Evolutionary conservation across 2,888 invertebrate genomes (phyloP), one percentile per base, ranked within the genome.

Genomic region (Elegia similella): DNA sequence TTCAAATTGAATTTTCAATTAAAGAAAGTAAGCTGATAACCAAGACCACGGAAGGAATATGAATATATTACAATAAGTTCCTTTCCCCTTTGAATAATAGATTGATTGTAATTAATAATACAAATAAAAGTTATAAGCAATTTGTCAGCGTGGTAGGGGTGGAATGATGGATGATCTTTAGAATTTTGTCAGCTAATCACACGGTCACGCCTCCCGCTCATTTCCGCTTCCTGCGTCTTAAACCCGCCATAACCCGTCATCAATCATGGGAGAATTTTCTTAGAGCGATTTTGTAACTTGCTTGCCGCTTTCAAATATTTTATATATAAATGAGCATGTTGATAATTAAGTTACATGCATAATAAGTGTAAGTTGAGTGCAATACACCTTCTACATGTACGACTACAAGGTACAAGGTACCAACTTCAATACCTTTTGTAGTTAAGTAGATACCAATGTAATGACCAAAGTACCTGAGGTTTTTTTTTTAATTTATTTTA

Each of bases 181-280:
- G 15, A 16, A 17, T 44, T 43, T 44, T 16, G 34, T 32, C 44
- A 32, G 17, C 17, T 6, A 48, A 34, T 48, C 38, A 38, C 48
- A 17, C 38, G 47, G 56, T 56, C 48, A 56, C 48, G 48, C 47
- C 48, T 7, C 8, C 23, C 43, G 30, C 42, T 48, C 17, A 29
- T 52, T 50, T 42, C 32, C 16, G 48, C 47, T 48, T 48, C 17
- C 47, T 17, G 32, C 30, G 44, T 55, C 34, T 55, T 53, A 7
- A 17, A 8, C 38, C 42, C 46, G 52, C 16, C 55, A 50, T 29
- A 17, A 12, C 30, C 46, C 42, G 50, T 16, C 56, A 59, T 63
- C 63, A 53, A 60, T 62, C 62, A 62, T 52, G 12, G 50, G 16
- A 7, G 47, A 8, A 57, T 57, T 55, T 55, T 43, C 52, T 52